A percentile compares a stretch with the other conserved stretches of the same genome.
Conservation (phyloP, 2,113 vertebrate species). For the Stigmatopora argus region DNA sequence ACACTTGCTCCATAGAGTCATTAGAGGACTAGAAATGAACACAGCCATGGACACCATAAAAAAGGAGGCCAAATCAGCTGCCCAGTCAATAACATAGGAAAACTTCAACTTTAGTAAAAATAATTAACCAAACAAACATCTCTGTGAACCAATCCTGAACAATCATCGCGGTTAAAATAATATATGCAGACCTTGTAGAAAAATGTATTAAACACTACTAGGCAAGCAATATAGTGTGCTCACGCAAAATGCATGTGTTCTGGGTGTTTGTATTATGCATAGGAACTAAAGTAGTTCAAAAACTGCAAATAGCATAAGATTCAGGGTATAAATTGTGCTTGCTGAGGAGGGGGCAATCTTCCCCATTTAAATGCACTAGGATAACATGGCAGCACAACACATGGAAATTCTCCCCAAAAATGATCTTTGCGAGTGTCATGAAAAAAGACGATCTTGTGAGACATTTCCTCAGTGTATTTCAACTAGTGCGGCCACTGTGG, state of each 20-base stretch:
- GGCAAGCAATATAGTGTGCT: neutral
- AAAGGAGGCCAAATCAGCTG: slow-evolving; percentile 39
- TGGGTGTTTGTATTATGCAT: neutral
- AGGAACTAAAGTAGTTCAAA: neutral
- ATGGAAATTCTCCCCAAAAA: slow-evolving; percentile 11
- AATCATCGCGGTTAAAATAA: slow-evolving; percentile 38
- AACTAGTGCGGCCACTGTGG: slow-evolving; percentile 12
- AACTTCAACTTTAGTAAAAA: slow-evolving; percentile 53
- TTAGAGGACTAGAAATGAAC: slow-evolving; percentile 47
- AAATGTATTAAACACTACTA: slow-evolving; percentile 13
- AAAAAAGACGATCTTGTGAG: slow-evolving; percentile 35
- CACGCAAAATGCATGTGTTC: neutral
- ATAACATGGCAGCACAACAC: neutral
- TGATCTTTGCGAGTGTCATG: slow-evolving; percentile 11
- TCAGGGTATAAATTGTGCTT: neutral
- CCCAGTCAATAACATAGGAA: slow-evolving; percentile 37
- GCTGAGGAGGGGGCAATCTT: neutral
- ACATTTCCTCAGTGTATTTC: slow-evolving; percentile 18
- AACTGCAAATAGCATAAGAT: neutral
- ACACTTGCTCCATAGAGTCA: slow-evolving; percentile 26
- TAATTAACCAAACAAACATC: slow-evolving; percentile 43
- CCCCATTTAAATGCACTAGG: neutral
- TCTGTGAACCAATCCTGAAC: slow-evolving; percentile 27
- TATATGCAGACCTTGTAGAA: slow-evolving; percentile 46
- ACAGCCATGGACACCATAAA: slow-evolving; percentile 54